Evolutionary conservation across 2,888 invertebrate genomes (phyloP), one percentile per base, ranked within the genome.

Genomic region (Tetragnatha montana): DNA sequence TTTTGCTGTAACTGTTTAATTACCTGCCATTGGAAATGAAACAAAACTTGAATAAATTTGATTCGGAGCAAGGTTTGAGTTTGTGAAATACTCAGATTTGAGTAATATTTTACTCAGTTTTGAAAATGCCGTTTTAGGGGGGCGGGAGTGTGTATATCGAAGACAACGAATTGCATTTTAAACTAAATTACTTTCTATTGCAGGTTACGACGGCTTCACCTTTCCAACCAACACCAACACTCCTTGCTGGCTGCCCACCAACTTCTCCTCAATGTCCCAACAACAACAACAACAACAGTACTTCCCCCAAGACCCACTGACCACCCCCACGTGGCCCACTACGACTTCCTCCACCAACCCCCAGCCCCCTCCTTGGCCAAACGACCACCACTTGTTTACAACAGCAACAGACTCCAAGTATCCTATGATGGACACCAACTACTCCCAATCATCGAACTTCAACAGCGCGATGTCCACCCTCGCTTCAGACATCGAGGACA

Each of bases 181-280:
- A 70, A 70, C 19, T 70, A 70, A 70, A 2, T 17, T 69, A 22
- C 49, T 51, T 73, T 81, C 47, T 3, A 50, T 70, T 81, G 3
- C 74, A 89, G 85, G 89, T 49, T 89, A 81, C 47, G 89, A 89
- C 12, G 49, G 84, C 8, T 19, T 89, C 21, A 19, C 89, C 8
- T 70, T 86, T 19, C 85, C 76, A 7, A 47, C 83, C n/a, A 88
- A 74, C 71, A 73, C 68, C 80, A 81, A 60, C 49, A 71, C 70
- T n/a, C 22, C 70, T 6, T 89, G 85, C 73, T 89, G 89, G 89
- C 21, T 89, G 17, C 81, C 85, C 8, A 21, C 71, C 19, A 86
- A 71, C n/a, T 86, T 76, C 60, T 7, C 85, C 0, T 7, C 74
- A 10, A 17, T 81, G 22, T 68, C 89, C 12, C 89, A 89, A 60